These are phyloP conservation scores for Magallana gigas DNA, from an alignment of 1,140 invertebrate genomes.

Conservation along the genomic window DNA sequence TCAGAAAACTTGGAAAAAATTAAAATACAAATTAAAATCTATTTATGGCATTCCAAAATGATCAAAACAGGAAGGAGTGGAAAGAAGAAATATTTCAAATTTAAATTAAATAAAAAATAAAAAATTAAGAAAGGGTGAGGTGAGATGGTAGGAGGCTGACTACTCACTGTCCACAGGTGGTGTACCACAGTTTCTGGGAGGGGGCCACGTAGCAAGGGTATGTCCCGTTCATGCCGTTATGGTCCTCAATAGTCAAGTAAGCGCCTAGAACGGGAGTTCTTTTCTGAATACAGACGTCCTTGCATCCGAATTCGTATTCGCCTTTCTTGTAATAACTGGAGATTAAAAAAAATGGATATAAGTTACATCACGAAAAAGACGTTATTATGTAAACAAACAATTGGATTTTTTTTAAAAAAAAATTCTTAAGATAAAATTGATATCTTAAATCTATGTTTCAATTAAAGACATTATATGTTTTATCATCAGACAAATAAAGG, in stretches of 20 bases:
- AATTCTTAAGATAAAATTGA: too few species aligned
- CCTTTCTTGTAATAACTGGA: background rate
- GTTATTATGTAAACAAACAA: too few species aligned
- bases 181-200: constrained; percentile 12
- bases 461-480: too few species aligned
- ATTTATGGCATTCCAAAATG: too few species aligned
- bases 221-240: background rate
- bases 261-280: background rate
- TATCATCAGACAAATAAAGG: too few species aligned
- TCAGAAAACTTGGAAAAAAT: too few species aligned
- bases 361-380: background rate
- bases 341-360: background rate
- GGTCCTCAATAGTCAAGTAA: background rate
- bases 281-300: constrained; percentile 10
- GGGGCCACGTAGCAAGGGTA: background rate
- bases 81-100: too few species aligned
- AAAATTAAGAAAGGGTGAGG: background rate
- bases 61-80: too few species aligned
- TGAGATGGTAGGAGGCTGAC: background rate
- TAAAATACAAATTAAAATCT: too few species aligned
- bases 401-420: too few species aligned
- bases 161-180: constrained; percentile 18
- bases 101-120: too few species aligned
- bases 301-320: constrained; percentile 4
- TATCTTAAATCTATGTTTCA: too few species aligned